A percentile compares a stretch with the other conserved stretches of the same genome.
Evolutionary conservation across 2,113 vertebrate genomes (phyloP).

Genomic region (Ifrita kowaldi): DNA sequence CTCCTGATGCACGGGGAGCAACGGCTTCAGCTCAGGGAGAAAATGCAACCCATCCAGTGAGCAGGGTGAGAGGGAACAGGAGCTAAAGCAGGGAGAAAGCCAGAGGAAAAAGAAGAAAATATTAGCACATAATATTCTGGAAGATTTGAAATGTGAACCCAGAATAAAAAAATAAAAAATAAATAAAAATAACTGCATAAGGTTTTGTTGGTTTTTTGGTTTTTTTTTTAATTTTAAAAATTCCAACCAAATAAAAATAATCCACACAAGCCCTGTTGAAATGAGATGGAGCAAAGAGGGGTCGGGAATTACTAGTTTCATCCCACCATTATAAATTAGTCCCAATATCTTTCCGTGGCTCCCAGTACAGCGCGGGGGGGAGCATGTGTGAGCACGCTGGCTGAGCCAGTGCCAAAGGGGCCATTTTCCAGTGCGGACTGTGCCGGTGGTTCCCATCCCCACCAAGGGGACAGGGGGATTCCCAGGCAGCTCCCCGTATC

Average conservation of each 20-base stretch:
- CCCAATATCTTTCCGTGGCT: neutral
- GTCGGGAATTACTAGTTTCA: neutral
- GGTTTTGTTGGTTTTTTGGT: neutral
- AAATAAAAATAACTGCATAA: neutral
- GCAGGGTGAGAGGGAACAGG: neutral
- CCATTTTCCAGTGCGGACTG: neutral
- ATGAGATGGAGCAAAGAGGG: neutral
- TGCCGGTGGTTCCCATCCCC: neutral
- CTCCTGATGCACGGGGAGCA: neutral
- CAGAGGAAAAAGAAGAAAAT: neutral
- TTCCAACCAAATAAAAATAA: neutral
- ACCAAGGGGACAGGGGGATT: accelerated
- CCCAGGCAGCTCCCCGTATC: neutral
- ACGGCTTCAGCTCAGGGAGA: neutral
- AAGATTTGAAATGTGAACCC: neutral
- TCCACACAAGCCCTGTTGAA: neutral
- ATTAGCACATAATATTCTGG: neutral
- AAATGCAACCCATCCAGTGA: neutral
- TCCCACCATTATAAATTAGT: neutral
- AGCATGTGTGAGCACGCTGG: neutral
- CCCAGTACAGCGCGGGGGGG: neutral
- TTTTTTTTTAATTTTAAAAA: neutral
- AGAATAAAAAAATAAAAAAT: neutral
- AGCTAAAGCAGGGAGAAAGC: neutral
- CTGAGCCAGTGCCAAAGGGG: neutral